Evolutionary conservation across 2,797 vertebrate genomes (phyloP).

Genomic region (Gobio occitaniae): DNA sequence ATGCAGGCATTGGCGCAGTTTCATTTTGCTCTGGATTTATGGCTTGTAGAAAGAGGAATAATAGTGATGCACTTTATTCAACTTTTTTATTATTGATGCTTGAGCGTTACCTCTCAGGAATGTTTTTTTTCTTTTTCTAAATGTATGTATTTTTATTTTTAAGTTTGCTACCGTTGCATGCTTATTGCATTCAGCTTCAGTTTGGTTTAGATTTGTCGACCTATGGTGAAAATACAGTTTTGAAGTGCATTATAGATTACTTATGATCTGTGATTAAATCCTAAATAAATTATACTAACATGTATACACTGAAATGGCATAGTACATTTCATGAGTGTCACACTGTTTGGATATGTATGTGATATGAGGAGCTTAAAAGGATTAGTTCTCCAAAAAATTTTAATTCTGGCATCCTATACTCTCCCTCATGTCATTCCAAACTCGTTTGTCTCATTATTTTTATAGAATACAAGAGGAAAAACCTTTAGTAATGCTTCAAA

Average conservation of each 20-base stretch:
- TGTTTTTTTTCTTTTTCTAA: constrained; percentile 5
- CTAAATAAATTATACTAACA: background rate
- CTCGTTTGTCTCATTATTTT: background rate
- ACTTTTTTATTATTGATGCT: background rate
- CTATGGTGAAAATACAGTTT: constrained; percentile 4
- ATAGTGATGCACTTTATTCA: constrained; percentile 29
- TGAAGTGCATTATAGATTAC: background rate
- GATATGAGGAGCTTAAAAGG: background rate
- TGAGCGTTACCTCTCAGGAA: constrained; percentile 24
- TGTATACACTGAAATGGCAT: background rate
- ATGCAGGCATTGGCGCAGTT: constrained; percentile 29
- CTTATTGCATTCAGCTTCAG: constrained; percentile 27
- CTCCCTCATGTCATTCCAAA: background rate
- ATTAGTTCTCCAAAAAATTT: background rate
- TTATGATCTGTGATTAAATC: background rate
- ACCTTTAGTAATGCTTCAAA: background rate
- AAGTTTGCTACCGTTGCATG: constrained; percentile 37
- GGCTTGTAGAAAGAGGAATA: constrained; percentile 33
- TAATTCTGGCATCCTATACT: background rate
- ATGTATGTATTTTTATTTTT: background rate
- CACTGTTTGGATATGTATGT: background rate
- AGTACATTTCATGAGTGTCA: background rate
- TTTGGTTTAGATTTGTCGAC: background rate
- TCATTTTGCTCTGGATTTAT: constrained; percentile 25
- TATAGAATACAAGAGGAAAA: background rate